These are phyloP conservation scores for Ptychoptera contaminata DNA, from an alignment of 2,888 invertebrate species.

Conservation along the genomic window DNA sequence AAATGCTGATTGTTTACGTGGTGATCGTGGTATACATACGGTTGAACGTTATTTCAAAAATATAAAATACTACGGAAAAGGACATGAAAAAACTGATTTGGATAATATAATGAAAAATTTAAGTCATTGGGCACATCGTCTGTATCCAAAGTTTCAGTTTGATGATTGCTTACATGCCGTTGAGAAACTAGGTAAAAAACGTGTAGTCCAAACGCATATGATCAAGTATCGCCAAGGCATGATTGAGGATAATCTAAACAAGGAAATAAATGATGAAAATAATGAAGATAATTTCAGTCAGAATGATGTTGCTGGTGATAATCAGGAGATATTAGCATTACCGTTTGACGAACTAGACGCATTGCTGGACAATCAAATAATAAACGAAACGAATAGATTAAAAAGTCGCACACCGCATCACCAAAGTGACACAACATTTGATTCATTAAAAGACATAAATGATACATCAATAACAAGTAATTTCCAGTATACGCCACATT, in stretches of 20 bases:
- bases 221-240: conserved; percentile 44
- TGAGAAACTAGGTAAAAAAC: conserved; percentile 72
- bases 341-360: conserved; percentile 48
- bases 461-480: too few species aligned
- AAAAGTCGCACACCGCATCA: too few species aligned
- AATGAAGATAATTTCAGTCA: conserved; percentile 1
- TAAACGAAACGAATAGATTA: conserved; percentile 28
- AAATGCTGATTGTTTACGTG: conserved; percentile 53
- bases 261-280: conserved; percentile 13
- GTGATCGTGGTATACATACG: conserved; percentile 60
- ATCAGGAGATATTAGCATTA: conserved; percentile 23
- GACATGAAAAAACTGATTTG: conserved; percentile 69
- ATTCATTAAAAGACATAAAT: too few species aligned
- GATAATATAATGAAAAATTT: conserved; percentile 61
- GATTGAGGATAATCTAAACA: conserved; percentile 26
- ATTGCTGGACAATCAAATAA: conserved; percentile 45
- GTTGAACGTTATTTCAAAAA: conserved; percentile 65
- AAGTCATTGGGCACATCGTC: conserved; percentile 86
- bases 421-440: too few species aligned
- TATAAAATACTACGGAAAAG: conserved; percentile 63
- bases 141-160: conserved; percentile 81
- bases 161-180: conserved; percentile 66
- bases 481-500: too few species aligned
- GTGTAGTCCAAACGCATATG: conserved; percentile 54
- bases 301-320: conserved; percentile 30